Conservation (phyloP, 2,113 vertebrate genomes). For the Sapajus apella region DNA sequence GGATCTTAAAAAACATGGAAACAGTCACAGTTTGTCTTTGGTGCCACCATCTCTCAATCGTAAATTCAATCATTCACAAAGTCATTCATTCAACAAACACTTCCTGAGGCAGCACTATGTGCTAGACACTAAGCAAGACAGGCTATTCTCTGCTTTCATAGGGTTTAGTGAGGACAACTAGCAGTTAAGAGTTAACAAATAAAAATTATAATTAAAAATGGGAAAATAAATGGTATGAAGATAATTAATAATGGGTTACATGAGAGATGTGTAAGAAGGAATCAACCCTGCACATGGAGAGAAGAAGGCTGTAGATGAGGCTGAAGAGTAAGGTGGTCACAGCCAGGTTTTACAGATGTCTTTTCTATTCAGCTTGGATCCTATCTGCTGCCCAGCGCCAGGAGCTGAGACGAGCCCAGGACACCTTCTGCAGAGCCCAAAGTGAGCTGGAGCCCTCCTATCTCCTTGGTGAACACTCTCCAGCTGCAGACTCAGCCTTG, state of each 20-base stretch:
- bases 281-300: background rate
- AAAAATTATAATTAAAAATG: background rate
- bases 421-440: background rate
- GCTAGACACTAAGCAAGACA: background rate
- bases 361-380: background rate
- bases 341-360: too few relatives aligned
- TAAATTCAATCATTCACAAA: background rate
- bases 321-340: background rate
- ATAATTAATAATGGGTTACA: background rate
- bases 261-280: background rate
- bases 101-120: background rate
- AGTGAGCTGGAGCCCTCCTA: background rate
- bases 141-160: background rate
- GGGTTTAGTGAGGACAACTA: background rate
- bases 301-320: background rate
- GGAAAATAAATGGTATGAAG: background rate
- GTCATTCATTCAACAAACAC: background rate
- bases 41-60: background rate
- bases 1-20: background rate
- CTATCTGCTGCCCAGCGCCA: background rate
- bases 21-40: background rate
- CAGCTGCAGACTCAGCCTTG: background rate
- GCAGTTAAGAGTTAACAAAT: background rate
- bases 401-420: background rate
- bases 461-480: background rate